Conservation (phyloP, 2,888 invertebrate genomes). For the Synergus gifuensis region DNA sequence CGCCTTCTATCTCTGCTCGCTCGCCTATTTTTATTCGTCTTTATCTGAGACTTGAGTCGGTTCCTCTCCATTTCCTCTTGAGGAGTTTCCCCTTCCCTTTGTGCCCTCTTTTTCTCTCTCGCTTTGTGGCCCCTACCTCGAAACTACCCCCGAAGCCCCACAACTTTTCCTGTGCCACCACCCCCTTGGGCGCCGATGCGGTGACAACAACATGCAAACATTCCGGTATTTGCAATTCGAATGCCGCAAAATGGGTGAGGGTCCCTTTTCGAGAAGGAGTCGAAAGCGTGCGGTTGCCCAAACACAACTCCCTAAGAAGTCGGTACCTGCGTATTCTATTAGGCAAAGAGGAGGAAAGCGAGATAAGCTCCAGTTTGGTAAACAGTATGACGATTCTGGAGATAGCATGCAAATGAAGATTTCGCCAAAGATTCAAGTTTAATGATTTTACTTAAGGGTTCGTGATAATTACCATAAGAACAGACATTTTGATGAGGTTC, state of each 20-base stretch:
- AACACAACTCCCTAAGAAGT: slow-evolving; percentile 48
- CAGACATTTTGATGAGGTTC: too few relatives aligned
- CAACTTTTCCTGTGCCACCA: slow-evolving; percentile 52
- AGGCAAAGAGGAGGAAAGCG: slow-evolving; percentile 59
- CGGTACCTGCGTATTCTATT: slow-evolving; percentile 69
- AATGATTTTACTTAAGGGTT: too few relatives aligned
- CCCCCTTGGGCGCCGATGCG: slow-evolving; percentile 71
- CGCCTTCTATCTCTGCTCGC: slow-evolving; percentile 72
- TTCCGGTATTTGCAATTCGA: slow-evolving; percentile 78
- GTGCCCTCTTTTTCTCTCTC: slow-evolving; percentile 55
- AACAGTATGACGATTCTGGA: slow-evolving; percentile 57
- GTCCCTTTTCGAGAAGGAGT: slow-evolving; percentile 54
- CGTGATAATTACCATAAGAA: too few relatives aligned
- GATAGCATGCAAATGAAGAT: slow-evolving; percentile 43
- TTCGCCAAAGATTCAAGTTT: background rate
- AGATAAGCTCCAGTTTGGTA: slow-evolving; percentile 73
- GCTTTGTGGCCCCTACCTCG: slow-evolving; percentile 42
- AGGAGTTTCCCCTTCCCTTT: slow-evolving; percentile 67
- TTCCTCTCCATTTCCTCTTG: slow-evolving; percentile 78
- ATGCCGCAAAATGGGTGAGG: slow-evolving; percentile 72
- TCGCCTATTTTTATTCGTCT: slow-evolving; percentile 78
- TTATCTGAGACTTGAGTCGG: slow-evolving; percentile 77
- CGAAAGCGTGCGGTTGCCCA: slow-evolving; percentile 53
- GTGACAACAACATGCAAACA: slow-evolving; percentile 78
- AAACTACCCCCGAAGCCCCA: slow-evolving; percentile 40